A percentile compares a stretch with the other conserved stretches of the same genome.
These are phyloP conservation scores for Nomada fucata DNA, from an alignment of 2,888 invertebrate species.

Conservation along the genomic window DNA sequence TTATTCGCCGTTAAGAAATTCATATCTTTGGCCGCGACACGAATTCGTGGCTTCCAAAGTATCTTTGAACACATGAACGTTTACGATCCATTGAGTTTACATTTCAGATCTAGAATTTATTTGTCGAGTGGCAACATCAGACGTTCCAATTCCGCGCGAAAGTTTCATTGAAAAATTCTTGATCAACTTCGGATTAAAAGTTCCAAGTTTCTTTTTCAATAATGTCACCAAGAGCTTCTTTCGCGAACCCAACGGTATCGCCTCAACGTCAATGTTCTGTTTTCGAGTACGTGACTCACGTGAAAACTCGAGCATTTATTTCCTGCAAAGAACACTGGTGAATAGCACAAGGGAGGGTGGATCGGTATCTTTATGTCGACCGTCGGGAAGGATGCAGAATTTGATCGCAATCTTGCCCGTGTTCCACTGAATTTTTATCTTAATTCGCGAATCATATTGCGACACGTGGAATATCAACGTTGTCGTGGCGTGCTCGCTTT, in stretches of 20 bases:
- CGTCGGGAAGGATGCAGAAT: slow-evolving; percentile 9
- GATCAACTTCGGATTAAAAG: too few relatives aligned
- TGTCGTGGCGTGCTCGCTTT: not conserved
- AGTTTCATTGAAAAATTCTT: too few relatives aligned
- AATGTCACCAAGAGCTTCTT: not conserved
- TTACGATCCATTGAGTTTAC: too few relatives aligned
- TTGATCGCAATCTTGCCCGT: slow-evolving; percentile 34
- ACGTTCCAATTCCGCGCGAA: too few relatives aligned
- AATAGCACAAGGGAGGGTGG: not conserved
- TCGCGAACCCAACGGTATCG: not conserved
- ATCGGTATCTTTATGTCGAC: slow-evolving; percentile 29
- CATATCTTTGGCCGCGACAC: too few relatives aligned
- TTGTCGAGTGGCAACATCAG: too few relatives aligned
- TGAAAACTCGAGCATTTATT: not conserved
- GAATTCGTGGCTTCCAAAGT: too few relatives aligned
- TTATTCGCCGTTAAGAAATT: too few relatives aligned
- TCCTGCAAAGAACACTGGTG: slow-evolving; percentile 3
- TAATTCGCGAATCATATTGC: not conserved
- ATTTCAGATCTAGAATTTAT: too few relatives aligned
- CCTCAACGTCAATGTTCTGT: not conserved
- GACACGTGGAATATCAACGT: not conserved
- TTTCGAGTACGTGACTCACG: not conserved
- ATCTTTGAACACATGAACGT: too few relatives aligned
- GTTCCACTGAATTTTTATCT: slow-evolving; percentile 27
- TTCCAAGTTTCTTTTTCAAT: too few relatives aligned